These are phyloP conservation scores for Anthophora plumipes DNA, from an alignment of 2,888 invertebrate species.

Conservation along the genomic window DNA sequence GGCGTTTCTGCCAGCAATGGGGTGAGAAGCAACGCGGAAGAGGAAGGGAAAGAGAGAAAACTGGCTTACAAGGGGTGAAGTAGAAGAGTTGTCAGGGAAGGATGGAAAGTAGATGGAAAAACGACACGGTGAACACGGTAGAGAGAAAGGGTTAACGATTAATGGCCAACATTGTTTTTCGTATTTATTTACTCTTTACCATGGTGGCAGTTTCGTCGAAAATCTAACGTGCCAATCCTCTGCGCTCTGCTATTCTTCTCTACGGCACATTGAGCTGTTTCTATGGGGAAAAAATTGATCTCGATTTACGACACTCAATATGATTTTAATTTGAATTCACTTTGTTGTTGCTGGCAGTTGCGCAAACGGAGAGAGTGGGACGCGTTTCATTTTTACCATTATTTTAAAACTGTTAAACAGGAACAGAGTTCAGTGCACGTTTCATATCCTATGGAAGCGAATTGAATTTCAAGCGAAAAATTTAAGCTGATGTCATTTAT, in stretches of 20 bases:
- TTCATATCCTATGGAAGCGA: neutral
- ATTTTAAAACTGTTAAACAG: neutral
- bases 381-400: neutral
- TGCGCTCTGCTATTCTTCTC: constrained; percentile 12
- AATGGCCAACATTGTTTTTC: constrained; percentile 57
- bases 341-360: neutral
- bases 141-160: constrained; percentile 54
- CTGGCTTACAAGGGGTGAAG: neutral
- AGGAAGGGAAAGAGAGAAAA: neutral
- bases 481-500: neutral
- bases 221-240: neutral
- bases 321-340: neutral
- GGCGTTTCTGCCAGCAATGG: constrained; percentile 4
- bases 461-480: constrained; percentile 5
- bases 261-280: neutral
- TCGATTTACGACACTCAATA: constrained; percentile 13
- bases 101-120: constrained; percentile 24
- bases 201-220: neutral
- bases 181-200: constrained; percentile 67
- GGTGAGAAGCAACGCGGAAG: neutral
- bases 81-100: neutral
- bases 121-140: neutral
- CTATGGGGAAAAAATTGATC: constrained; percentile 38
- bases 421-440: neutral
- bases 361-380: neutral